Evolutionary conservation across 2,113 vertebrate species (phyloP).

Genomic region (Chloropsis cyanopogon): DNA sequence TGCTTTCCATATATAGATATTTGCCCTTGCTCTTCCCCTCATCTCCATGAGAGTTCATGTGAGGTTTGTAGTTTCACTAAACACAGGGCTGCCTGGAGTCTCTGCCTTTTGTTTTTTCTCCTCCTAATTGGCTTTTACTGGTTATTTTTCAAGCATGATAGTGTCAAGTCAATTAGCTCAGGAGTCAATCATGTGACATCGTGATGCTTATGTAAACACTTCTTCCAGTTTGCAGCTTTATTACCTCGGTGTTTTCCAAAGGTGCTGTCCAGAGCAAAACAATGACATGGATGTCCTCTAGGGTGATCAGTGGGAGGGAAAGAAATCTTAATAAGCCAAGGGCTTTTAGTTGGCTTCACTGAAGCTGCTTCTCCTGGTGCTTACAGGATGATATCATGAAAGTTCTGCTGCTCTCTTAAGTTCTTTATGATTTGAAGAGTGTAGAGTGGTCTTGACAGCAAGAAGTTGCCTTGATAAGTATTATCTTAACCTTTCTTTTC

Average conservation of each 20-base stretch:
- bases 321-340: not conserved
- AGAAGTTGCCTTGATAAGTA: not conserved
- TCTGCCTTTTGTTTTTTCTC: not conserved
- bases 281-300: not conserved
- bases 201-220: not conserved
- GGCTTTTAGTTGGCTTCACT: not conserved
- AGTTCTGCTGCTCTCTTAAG: not conserved
- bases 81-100: not conserved
- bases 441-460: not conserved
- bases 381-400: not conserved
- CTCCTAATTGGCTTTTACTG: conserved; percentile 23
- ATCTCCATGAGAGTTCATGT: not conserved
- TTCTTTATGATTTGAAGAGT: not conserved
- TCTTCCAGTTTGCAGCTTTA: not conserved
- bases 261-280: not conserved
- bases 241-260: not conserved
- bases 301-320: not conserved
- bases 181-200: not conserved
- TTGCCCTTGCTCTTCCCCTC: conserved; percentile 12
- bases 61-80: conserved; percentile 4
- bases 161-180: conserved; percentile 25
- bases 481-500: not conserved
- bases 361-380: not conserved
- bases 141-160: conserved; percentile 1
- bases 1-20: conserved; percentile 32